Conservation (phyloP, 2,113 vertebrate species). For the Protomyctophum bolini region DNA sequence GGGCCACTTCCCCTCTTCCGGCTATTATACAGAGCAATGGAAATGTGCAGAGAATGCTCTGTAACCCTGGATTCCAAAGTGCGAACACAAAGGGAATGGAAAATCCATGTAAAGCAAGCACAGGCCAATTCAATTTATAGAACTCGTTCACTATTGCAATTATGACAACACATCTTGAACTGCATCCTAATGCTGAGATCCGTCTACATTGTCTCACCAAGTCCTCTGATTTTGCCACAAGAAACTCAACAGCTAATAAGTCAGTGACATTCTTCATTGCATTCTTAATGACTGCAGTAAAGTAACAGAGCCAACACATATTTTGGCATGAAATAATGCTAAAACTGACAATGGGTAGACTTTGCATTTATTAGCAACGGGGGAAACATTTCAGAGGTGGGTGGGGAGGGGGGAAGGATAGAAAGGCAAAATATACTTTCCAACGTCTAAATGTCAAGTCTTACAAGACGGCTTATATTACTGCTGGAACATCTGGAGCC, state of each 20-base stretch:
- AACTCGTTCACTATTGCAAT: slow-evolving; percentile 22
- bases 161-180: slow-evolving; percentile 11
- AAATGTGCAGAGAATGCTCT: slow-evolving; percentile 55
- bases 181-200: too few relatives aligned
- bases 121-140: slow-evolving; percentile 28
- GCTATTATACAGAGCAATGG: slow-evolving; percentile 54
- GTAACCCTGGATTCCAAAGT: slow-evolving; percentile 50
- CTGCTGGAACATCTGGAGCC: neutral
- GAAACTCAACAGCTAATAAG: too few relatives aligned
- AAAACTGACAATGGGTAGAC: slow-evolving; percentile 25
- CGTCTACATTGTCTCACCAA: too few relatives aligned
- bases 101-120: slow-evolving; percentile 50
- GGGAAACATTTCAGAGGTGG: slow-evolving; percentile 4
- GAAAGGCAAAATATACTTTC: slow-evolving; percentile 31
- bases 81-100: slow-evolving; percentile 41
- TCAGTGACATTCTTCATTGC: too few relatives aligned
- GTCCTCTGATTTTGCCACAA: too few relatives aligned
- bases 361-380: slow-evolving; percentile 21
- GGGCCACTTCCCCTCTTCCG: slow-evolving; percentile 56
- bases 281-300: too few relatives aligned
- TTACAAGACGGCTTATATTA: slow-evolving; percentile 48
- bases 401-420: slow-evolving; percentile 7
- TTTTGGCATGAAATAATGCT: neutral
- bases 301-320: neutral
- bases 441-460: slow-evolving; percentile 52